Evolutionary conservation across 2,797 vertebrate species (phyloP).

Genomic region (Microctenopoma stevenorrisi): DNA sequence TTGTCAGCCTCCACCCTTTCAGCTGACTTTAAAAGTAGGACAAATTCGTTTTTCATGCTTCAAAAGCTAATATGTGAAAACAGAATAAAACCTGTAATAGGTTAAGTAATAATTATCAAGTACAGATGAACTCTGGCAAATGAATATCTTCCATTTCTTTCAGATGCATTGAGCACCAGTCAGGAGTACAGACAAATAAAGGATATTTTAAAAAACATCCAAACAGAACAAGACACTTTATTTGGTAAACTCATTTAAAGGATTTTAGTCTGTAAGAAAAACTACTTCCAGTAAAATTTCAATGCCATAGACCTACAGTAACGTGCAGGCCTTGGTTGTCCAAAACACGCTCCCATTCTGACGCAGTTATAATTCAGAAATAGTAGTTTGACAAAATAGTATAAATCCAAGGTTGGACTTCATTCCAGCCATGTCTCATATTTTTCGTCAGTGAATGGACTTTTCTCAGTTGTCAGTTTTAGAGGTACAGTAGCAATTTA

Average conservation of each 20-base stretch:
- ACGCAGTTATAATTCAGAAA: too few relatives aligned
- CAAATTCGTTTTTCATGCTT: background rate
- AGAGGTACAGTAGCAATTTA: too few relatives aligned
- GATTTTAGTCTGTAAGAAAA: background rate
- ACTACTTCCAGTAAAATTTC: background rate
- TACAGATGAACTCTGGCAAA: background rate
- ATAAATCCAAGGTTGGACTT: too few relatives aligned
- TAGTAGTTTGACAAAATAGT: too few relatives aligned
- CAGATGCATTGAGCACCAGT: background rate
- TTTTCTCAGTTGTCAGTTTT: too few relatives aligned
- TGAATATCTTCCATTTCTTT: background rate
- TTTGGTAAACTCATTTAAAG: too few relatives aligned
- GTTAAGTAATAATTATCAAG: background rate
- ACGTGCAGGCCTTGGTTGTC: too few relatives aligned
- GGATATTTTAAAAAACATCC: background rate
- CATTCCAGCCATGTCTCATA: too few relatives aligned
- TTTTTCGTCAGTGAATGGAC: too few relatives aligned
- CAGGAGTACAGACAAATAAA: too few relatives aligned
- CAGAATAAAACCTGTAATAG: background rate
- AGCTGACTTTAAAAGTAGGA: background rate
- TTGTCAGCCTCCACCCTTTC: slow-evolving; percentile 21
- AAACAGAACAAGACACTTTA: background rate
- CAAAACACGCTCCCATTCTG: background rate
- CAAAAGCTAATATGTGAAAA: background rate
- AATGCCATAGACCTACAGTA: too few relatives aligned